A percentile compares a stretch with the other conserved stretches of the same genome.
phyloP scores from a whole-genome alignment of 2,888 invertebrate genomes.

The Drosophila subquinaria region DNA sequence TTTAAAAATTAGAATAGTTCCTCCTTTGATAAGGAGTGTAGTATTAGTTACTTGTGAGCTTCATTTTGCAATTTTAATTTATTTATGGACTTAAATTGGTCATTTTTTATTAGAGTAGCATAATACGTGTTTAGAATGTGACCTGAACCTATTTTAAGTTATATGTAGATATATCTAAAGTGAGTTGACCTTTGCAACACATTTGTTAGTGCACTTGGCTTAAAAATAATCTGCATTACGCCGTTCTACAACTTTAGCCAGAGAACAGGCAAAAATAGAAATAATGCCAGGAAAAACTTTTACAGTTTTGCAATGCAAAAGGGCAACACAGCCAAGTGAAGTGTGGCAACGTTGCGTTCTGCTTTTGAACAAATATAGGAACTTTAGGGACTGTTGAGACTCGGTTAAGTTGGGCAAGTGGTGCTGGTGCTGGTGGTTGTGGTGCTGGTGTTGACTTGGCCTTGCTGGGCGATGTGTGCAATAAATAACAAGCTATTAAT shows the following conservation, averaged over 20 bases:
- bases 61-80: no score
- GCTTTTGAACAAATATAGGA: constrained; percentile 26
- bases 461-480: constrained; percentile 64
- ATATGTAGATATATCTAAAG: neutral
- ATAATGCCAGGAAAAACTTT: constrained; percentile 47
- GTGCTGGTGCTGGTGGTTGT: neutral
- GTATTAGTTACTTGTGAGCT: no score
- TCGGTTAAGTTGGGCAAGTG: neutral
- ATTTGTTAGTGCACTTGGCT: constrained; percentile 26
- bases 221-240: constrained; percentile 49
- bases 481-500: constrained; percentile 79
- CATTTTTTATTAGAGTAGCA: no score
- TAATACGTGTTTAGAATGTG: neutral
- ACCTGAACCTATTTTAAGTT: neutral
- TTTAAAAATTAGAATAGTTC: no score
- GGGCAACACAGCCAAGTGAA: constrained; percentile 36
- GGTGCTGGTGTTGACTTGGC: constrained; percentile 59
- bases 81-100: no score
- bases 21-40: no score
- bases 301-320: constrained; percentile 16
- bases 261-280: constrained; percentile 58
- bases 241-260: constrained; percentile 42
- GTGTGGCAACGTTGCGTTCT: constrained; percentile 52
- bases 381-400: constrained; percentile 25
- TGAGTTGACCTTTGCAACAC: constrained; percentile 34